phyloP scores from a whole-genome alignment of 2,113 vertebrate genomes.

The Aramus guarauna region DNA sequence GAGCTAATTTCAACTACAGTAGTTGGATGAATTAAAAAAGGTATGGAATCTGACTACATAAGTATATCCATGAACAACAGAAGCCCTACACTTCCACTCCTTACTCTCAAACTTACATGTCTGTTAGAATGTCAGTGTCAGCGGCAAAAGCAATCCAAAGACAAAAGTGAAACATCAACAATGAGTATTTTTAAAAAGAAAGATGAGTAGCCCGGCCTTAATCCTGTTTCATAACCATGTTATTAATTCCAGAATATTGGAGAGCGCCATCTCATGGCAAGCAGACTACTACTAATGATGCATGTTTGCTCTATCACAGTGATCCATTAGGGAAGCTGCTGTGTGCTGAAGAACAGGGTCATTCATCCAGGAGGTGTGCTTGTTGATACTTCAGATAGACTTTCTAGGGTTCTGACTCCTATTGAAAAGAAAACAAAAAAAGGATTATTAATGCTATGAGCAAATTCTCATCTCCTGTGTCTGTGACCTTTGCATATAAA shows the following conservation, averaged over 20 bases:
- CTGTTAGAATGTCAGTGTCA: not conserved
- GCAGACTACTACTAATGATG: constrained; percentile 60
- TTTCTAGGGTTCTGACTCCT: constrained; percentile 65
- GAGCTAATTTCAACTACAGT: not conserved
- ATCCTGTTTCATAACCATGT: not conserved
- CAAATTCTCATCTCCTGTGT: not conserved
- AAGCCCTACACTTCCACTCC: not conserved
- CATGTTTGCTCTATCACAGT: constrained; percentile 69
- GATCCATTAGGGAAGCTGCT: constrained; percentile 68
- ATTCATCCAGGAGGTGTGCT: constrained; percentile 51
- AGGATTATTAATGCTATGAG: not conserved
- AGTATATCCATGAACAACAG: not conserved
- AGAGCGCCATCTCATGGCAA: constrained; percentile 58
- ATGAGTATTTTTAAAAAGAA: constrained; percentile 34
- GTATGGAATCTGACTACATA: not conserved
- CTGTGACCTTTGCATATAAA: not conserved
- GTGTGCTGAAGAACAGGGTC: constrained; percentile 52
- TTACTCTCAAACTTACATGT: not conserved
- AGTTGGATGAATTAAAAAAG: not conserved
- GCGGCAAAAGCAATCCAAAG: not conserved
- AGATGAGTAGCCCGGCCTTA: constrained; percentile 19
- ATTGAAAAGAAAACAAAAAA: not conserved
- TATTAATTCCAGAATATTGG: constrained; percentile 6
- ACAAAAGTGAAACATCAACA: constrained; percentile 21
- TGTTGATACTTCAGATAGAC: not conserved